Evolutionary conservation across 2,888 invertebrate species (phyloP), one percentile per base, ranked within the genome.

Genomic region (Orchestes rusci): DNA sequence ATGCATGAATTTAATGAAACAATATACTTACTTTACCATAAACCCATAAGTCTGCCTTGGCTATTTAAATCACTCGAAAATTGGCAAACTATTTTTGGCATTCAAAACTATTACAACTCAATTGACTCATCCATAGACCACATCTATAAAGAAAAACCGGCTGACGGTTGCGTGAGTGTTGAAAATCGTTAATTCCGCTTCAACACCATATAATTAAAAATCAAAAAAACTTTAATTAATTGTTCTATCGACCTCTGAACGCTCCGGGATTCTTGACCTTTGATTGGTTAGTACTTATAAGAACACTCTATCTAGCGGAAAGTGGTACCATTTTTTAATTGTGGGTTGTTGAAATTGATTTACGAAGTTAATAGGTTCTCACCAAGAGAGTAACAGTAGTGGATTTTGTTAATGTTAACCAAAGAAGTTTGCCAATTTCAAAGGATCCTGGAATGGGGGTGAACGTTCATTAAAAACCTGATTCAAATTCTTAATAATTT

Each of bases 401-500:
- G 66, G 66, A 49, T 49, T 48, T 44, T 16, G 23, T 60, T 53
- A 60, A 63, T 65, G 64, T 64, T 61, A 62, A 61, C 59, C 16
- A 43, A 47, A 43, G 10, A 33, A 42, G 42, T 50, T 50, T 50
- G 50, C 50, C 53, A 48, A 53, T 50, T 46, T 43, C 43, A 29
- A 29, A 29, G n/a, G 27, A 18, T 23, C 16, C 30, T 8, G 32
- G 31, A 33, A 17, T 30, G 32, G 36, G n/a, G 47, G 30, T 16
- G 10, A 40, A 7, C 56, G 49, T 45, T 41, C 57, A 62, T 60
- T 56, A 61, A 64, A 60, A 63, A 56, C 50, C 53, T 50, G 52
- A 50, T n/a, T 32, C 48, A 51, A 55, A 53, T 57, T 57, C 55
- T 57, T 59, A 63, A 59, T 63, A 61, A 62, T 66, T 68, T 65